Percentiles rank a stretch among this genome's conserved stretches.
phyloP scores from a whole-genome alignment of 53 echinoderm and acorn worm genomes.

The Mesocentrotus franciscanus region DNA sequence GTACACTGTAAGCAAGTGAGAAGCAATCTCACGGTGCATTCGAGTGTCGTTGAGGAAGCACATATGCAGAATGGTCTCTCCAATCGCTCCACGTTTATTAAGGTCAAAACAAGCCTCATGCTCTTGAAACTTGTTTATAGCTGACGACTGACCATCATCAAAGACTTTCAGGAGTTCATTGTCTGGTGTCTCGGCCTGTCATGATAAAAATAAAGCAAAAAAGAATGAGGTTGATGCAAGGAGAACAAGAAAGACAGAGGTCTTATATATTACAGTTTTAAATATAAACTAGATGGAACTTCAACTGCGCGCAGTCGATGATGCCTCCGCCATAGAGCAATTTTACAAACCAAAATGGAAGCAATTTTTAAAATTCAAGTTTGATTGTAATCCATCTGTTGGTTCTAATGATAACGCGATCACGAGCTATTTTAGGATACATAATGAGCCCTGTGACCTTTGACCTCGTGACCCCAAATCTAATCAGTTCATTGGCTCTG shows the following conservation, averaged over 20 bases:
- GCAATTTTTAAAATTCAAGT: too few relatives aligned
- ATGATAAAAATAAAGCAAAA: neutral
- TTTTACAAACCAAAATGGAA: too few relatives aligned
- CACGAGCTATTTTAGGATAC: too few relatives aligned
- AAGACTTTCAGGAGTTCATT: slow-evolving; percentile 81
- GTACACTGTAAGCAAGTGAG: slow-evolving; percentile 74
- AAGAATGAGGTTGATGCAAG: neutral
- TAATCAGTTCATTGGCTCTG: too few relatives aligned
- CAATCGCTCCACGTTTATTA: slow-evolving; percentile 85
- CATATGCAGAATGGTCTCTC: slow-evolving; percentile 92
- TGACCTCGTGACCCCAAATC: too few relatives aligned
- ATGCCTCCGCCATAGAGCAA: too few relatives aligned
- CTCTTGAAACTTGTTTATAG: slow-evolving; percentile 82
- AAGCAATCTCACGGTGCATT: slow-evolving; percentile 80
- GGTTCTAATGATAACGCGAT: too few relatives aligned
- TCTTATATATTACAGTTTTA: neutral
- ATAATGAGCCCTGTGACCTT: too few relatives aligned
- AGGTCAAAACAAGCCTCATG: slow-evolving; percentile 92
- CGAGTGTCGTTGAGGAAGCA: slow-evolving; percentile 91
- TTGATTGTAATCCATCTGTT: too few relatives aligned
- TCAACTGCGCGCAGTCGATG: too few relatives aligned
- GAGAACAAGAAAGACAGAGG: neutral
- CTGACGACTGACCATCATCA: slow-evolving; percentile 68
- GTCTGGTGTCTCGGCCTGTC: slow-evolving; percentile 67
- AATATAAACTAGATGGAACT: too few relatives aligned